phyloP scores from a whole-genome alignment of 1,140 invertebrate species.

The Popillia japonica region DNA sequence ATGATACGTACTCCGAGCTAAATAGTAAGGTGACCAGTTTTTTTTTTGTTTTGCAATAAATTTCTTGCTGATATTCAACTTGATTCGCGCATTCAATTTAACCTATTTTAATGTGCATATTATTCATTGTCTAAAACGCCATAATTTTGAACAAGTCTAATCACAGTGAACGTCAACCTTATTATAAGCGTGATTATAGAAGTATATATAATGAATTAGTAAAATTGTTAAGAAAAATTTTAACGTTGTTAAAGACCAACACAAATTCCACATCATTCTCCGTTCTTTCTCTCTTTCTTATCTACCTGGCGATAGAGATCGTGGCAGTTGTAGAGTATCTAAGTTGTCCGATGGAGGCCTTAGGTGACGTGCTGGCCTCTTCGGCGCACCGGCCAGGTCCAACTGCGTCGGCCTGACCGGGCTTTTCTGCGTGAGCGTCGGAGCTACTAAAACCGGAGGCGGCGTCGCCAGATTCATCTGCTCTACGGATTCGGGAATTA shows the following conservation, averaged over 20 bases:
- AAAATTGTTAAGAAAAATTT: background rate
- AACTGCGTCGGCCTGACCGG: constrained; percentile 57
- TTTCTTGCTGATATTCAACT: no score
- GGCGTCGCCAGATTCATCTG: constrained; percentile 44
- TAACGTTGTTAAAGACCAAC: background rate
- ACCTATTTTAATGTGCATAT: no score
- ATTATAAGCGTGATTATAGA: background rate
- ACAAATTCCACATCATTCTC: constrained; percentile 10
- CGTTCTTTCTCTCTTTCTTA: background rate
- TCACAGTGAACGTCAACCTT: background rate
- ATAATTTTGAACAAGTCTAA: no score
- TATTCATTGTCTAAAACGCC: no score
- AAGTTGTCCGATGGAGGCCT: constrained; percentile 50
- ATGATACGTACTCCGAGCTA: no score
- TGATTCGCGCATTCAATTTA: no score
- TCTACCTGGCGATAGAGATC: constrained; percentile 53
- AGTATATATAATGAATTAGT: background rate
- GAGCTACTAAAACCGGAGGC: constrained; percentile 49
- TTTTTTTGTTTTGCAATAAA: no score
- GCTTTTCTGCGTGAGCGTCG: constrained; percentile 39
- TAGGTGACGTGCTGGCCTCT: constrained; percentile 58
- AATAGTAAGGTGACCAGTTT: no score
- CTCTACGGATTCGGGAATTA: constrained; percentile 55
- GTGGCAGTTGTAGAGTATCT: constrained; percentile 41
- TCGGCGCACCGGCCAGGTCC: constrained; percentile 55